Evolutionary conservation across 2,888 invertebrate species (phyloP).

Genomic region (Perizoma affinitatum): DNA sequence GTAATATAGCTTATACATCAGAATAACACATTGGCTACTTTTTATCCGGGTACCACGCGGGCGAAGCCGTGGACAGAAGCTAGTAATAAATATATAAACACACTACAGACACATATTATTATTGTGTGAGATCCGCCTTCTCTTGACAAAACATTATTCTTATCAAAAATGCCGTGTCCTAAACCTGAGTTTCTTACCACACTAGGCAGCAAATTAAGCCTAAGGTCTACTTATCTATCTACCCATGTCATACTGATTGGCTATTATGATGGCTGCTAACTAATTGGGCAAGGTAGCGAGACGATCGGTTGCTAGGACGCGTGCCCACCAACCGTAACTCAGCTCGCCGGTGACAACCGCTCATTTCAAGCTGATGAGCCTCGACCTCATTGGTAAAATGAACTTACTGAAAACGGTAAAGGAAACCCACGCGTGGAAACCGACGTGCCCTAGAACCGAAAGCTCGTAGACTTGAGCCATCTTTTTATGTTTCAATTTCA

Average conservation of each 20-base stretch:
- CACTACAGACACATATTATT: too few relatives aligned
- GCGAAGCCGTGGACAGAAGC: too few relatives aligned
- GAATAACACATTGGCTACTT: too few relatives aligned
- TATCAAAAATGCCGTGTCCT: conserved; percentile 1
- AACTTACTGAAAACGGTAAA: too few relatives aligned
- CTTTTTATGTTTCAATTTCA: too few relatives aligned
- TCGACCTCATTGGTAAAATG: conserved; percentile 42
- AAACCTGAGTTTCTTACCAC: conserved; percentile 1
- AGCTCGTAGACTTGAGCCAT: too few relatives aligned
- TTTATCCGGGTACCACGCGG: too few relatives aligned
- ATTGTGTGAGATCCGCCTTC: neutral
- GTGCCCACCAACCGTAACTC: conserved; percentile 57
- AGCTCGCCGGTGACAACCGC: conserved; percentile 50
- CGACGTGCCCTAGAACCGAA: too few relatives aligned
- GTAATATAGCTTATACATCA: too few relatives aligned
- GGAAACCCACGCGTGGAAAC: too few relatives aligned
- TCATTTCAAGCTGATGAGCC: conserved; percentile 59
- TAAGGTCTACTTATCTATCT: conserved; percentile 19
- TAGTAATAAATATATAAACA: too few relatives aligned
- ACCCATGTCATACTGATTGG: conserved; percentile 36
- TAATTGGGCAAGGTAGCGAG: conserved; percentile 38
- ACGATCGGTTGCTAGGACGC: conserved; percentile 49
- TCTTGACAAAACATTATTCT: neutral
- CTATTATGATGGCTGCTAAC: conserved; percentile 38
- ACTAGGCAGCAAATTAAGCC: conserved; percentile 16